Evolutionary conservation across 2,797 vertebrate genomes (phyloP).

Genomic region (Kryptolebias ocellatus): DNA sequence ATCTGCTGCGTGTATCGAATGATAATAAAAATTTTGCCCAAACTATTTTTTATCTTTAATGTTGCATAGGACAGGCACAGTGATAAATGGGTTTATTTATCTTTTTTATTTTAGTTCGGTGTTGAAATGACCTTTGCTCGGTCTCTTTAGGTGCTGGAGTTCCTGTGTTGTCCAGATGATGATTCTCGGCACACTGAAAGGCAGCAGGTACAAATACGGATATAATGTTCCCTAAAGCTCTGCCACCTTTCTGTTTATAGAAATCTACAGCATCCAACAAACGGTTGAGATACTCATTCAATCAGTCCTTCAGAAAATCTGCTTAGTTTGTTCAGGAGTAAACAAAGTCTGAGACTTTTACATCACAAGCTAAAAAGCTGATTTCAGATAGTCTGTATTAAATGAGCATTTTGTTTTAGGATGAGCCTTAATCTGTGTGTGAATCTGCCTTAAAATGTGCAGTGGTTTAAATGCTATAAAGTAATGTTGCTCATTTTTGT

Average conservation of each 20-base stretch:
- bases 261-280: background rate
- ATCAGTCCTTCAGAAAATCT: background rate
- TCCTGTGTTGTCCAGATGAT: constrained; percentile 94
- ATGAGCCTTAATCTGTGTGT: too few species aligned
- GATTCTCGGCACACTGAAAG: constrained; percentile 95
- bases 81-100: background rate
- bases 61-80: background rate
- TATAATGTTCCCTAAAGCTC: background rate
- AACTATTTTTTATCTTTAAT: too few species aligned
- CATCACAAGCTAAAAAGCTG: too few species aligned
- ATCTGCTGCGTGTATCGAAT: background rate
- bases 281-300: background rate
- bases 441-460: background rate
- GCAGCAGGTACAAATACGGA: constrained; percentile 87
- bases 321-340: too few species aligned
- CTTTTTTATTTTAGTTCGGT: background rate
- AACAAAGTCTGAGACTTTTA: too few species aligned
- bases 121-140: constrained; percentile 3
- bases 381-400: too few species aligned
- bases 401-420: too few species aligned
- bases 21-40: too few species aligned
- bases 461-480: background rate
- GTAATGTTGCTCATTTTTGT: too few species aligned
- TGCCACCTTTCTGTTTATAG: background rate
- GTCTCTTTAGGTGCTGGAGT: constrained; percentile 91